These are phyloP conservation scores for Dipodomys ordii DNA, from an alignment of 2,113 vertebrate genomes.

Conservation along the genomic window DNA sequence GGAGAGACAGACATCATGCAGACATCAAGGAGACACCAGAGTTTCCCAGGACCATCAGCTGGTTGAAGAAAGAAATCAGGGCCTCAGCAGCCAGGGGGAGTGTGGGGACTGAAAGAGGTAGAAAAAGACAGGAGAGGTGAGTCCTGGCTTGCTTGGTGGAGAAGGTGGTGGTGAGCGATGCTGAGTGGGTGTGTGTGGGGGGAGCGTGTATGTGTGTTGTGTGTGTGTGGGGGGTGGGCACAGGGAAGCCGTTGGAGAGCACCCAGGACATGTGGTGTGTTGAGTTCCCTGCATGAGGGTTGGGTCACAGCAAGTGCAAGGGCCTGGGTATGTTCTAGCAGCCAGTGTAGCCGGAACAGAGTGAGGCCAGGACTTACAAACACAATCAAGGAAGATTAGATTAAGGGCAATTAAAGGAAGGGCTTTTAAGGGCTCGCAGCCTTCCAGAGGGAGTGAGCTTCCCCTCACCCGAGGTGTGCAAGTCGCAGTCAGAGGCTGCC, in stretches of 20 bases:
- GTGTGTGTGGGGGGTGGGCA: too few relatives aligned
- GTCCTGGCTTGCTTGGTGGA: neutral
- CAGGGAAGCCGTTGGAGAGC: too few relatives aligned
- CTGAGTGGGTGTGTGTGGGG: too few relatives aligned
- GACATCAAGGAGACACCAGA: neutral
- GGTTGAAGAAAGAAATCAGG: neutral
- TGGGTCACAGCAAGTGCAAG: neutral
- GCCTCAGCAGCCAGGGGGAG: neutral
- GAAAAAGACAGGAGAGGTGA: neutral
- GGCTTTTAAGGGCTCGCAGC: neutral
- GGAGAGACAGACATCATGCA: neutral
- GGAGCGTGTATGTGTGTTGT: too few relatives aligned
- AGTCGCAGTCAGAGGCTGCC: neutral
- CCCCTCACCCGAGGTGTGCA: neutral
- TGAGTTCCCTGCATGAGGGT: neutral
- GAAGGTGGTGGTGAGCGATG: neutral
- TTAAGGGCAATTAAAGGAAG: neutral
- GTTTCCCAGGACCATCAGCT: neutral
- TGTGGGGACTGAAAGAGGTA: neutral
- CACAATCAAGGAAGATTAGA: too few relatives aligned
- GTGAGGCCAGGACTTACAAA: neutral
- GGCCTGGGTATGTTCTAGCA: slow-evolving; percentile 20
- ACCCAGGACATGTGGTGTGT: neutral
- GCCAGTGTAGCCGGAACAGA: slow-evolving; percentile 13
- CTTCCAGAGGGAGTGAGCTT: neutral